A percentile compares a stretch with the other conserved stretches of the same genome.
These are phyloP conservation scores for Grantiella picta DNA, from an alignment of 2,113 vertebrate genomes.

Conservation along the genomic window DNA sequence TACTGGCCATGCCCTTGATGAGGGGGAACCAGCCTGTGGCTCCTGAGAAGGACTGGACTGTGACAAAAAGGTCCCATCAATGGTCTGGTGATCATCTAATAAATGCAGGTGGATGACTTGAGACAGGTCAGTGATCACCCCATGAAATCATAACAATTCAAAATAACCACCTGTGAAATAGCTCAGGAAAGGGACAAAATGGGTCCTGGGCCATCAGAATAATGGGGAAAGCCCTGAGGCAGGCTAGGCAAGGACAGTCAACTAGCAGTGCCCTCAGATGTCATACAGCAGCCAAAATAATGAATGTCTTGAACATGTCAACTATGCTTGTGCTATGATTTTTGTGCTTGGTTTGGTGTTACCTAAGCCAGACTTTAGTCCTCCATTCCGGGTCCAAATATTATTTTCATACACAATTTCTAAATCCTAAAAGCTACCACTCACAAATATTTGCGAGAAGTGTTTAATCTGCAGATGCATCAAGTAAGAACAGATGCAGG, in stretches of 20 bases:
- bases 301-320: background rate
- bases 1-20: background rate
- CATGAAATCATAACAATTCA: background rate
- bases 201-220: background rate
- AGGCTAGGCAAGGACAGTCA: background rate
- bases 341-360: background rate
- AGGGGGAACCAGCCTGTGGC: background rate
- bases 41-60: background rate
- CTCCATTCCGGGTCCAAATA: background rate
- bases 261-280: background rate
- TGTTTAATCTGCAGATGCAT: background rate
- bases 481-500: background rate
- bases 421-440: background rate
- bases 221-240: accelerated
- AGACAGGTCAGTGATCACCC: background rate
- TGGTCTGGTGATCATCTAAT: background rate
- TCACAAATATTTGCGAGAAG: background rate
- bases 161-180: background rate
- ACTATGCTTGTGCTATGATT: background rate
- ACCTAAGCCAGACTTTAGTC: background rate
- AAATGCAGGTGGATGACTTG: background rate
- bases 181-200: background rate
- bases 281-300: background rate
- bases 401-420: background rate
- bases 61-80: accelerated